These are phyloP conservation scores for Aporophyla nigra DNA, from an alignment of 2,888 invertebrate genomes.

Conservation along the genomic window DNA sequence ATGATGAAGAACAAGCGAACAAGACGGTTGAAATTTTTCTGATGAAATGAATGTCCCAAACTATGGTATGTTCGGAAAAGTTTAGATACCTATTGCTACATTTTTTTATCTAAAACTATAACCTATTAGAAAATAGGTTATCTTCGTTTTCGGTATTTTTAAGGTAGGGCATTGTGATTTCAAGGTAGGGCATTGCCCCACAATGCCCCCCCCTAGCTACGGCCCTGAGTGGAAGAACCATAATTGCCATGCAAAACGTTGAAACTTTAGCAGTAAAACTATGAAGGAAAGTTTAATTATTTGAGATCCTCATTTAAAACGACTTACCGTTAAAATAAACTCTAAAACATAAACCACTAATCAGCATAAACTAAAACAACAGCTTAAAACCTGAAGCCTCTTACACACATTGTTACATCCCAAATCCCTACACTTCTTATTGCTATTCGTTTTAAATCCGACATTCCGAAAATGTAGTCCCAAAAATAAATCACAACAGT, in stretches of 20 bases:
- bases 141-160: too few species aligned
- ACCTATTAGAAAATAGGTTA: too few species aligned
- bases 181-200: too few species aligned
- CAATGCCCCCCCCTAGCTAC: too few species aligned
- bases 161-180: too few species aligned
- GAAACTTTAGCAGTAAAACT: background rate
- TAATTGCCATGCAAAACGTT: background rate
- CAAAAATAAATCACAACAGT: constrained; percentile 66
- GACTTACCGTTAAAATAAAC: background rate
- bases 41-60: too few species aligned
- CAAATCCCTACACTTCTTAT: constrained; percentile 39
- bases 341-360: constrained; percentile 1
- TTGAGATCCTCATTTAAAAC: background rate
- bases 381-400: constrained; percentile 35
- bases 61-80: too few species aligned
- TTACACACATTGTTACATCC: constrained; percentile 37
- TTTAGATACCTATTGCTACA: too few species aligned
- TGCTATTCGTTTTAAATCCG: constrained; percentile 56
- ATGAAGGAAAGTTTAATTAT: background rate
- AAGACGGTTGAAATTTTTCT: too few species aligned
- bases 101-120: too few species aligned
- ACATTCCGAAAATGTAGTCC: constrained; percentile 55
- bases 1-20: too few species aligned
- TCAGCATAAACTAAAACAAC: constrained; percentile 36
- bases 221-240: too few species aligned